A percentile compares a stretch with the other conserved stretches of the same genome.
Conservation (phyloP, 2,888 invertebrate species). For the Coremacera marginata region DNA sequence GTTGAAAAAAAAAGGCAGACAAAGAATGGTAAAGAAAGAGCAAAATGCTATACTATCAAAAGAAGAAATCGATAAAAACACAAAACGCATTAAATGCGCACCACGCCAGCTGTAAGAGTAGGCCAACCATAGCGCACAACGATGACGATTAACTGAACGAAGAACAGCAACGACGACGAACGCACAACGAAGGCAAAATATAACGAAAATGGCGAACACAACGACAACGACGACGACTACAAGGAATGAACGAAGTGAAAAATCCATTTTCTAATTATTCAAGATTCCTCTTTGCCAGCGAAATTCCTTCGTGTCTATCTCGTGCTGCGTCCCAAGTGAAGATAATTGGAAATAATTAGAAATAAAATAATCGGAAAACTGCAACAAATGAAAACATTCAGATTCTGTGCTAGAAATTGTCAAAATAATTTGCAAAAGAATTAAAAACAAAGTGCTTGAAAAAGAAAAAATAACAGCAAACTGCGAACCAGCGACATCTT, state of each 20-base stretch:
- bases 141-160: slow-evolving; percentile 43
- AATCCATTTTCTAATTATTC: slow-evolving; percentile 65
- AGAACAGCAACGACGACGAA: background rate
- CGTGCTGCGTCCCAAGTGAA: slow-evolving; percentile 45
- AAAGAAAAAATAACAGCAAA: background rate
- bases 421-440: background rate
- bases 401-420: slow-evolving; percentile 10
- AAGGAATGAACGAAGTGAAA: slow-evolving; percentile 62
- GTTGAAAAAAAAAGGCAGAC: background rate
- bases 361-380: background rate
- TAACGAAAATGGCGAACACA: slow-evolving; percentile 59
- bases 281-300: slow-evolving; percentile 65
- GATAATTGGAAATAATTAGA: slow-evolving; percentile 35
- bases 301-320: slow-evolving; percentile 60
- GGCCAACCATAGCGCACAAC: slow-evolving; percentile 38
- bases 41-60: background rate
- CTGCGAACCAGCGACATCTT: slow-evolving; percentile 23
- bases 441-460: slow-evolving; percentile 4
- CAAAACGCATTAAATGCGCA: background rate
- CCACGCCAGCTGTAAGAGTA: slow-evolving; percentile 33
- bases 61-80: slow-evolving; percentile 18
- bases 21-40: slow-evolving; percentile 16
- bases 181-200: slow-evolving; percentile 41
- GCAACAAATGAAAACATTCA: background rate
- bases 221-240: slow-evolving; percentile 59